Base-by-base conservation (phyloP, 2,888 invertebrate genomes). In the Harpalus rufipes region DNA sequence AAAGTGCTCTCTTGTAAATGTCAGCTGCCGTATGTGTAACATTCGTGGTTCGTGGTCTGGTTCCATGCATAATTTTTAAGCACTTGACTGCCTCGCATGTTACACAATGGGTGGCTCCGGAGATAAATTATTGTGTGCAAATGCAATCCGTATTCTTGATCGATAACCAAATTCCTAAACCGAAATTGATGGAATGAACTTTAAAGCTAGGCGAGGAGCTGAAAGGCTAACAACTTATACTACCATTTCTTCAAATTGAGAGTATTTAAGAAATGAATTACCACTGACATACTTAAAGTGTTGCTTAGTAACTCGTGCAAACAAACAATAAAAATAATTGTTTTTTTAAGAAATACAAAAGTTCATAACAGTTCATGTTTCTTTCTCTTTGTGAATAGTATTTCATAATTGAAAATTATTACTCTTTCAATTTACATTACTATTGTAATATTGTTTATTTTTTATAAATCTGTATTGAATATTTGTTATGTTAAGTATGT, bases 1-100 rank as follows among this genome's bases (percentile, higher is more conserved):
- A 72, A 82, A 82, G 82, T 82, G 56, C 14, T 72, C 10, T 44
- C 21, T 18, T n/a, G n/a, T 72, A 82, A 82, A 82, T 82, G 82
- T 82, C 82, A 82, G 59, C 72, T 51, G 61, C 82, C 72, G 65
- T 32, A 39, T 68, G 68, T 68, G 68, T 68, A 68, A 68, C 32
- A 32, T 32, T 32, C 6, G 32, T 32, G 32, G 32, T 14, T 82
- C 82, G 68, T 82, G 82, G 39, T 82, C 82, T 82, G 82, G 82
- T 82, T 72, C 39, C 72, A 72, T 68, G 82, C 82, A 72, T 82
- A 82, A 82, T 82, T 65, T 25, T 44, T 14, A 72, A 21, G 21
- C 63, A 63, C 63, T 63, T 68, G 72, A 7, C 68, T 68, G 41
- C 72, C 72, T 72, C 65, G 65, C 39, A 25, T 41, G 14, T 44